Conservation (phyloP, 2,888 invertebrate genomes). For the Coleophora deauratella region DNA sequence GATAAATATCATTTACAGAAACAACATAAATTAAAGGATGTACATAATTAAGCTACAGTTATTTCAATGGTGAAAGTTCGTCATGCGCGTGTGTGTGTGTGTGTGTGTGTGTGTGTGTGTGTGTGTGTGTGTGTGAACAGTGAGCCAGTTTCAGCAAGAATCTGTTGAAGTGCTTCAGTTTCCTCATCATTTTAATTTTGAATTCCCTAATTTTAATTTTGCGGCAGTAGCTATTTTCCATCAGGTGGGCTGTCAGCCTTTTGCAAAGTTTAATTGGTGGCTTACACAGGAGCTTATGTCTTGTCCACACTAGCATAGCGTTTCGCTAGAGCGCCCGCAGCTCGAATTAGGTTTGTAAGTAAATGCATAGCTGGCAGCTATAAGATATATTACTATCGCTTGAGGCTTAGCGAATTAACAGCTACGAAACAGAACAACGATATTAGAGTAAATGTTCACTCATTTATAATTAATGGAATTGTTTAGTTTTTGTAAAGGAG, state of each 20-base stretch:
- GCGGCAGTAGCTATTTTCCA: neutral
- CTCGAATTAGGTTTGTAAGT: constrained; percentile 8
- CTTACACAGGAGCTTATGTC: neutral
- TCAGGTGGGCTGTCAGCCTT: neutral
- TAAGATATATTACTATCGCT: neutral
- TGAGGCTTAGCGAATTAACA: neutral
- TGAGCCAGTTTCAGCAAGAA: no score
- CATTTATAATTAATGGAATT: neutral
- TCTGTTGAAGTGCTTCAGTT: no score
- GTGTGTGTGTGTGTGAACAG: no score
- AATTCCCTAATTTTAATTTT: no score
- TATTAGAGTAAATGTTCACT: neutral
- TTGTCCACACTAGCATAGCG: constrained; percentile 1
- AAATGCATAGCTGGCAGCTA: constrained; percentile 2
- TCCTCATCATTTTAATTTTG: no score
- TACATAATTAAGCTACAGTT: no score
- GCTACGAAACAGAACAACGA: neutral
- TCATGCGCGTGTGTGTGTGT: no score
- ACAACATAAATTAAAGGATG: no score
- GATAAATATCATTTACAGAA: no score
- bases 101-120: no score
- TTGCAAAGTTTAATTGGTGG: neutral
- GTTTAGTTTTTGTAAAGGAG: no score
- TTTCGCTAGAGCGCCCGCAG: constrained; percentile 5
- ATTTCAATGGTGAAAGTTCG: no score